A percentile compares a stretch with the other conserved stretches of the same genome.
phyloP scores from a whole-genome alignment of 2,888 invertebrate species.

The Phalera bucephala region DNA sequence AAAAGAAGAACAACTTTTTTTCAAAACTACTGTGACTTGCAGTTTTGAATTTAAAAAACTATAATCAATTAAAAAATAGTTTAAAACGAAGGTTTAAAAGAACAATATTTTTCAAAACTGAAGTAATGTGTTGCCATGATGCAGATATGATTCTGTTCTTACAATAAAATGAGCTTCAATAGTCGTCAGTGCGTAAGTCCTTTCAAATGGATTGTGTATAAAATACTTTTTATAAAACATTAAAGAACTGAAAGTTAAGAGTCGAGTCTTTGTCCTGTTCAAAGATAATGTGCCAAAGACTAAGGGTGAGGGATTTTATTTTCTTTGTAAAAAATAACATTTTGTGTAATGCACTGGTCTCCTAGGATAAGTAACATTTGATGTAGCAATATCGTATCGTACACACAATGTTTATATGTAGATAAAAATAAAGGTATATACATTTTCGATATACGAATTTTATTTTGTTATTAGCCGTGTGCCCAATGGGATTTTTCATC shows the following conservation, averaged over 20 bases:
- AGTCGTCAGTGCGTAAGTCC: constrained; percentile 26
- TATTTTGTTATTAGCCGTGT: constrained; percentile 9
- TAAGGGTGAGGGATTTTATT: constrained; percentile 60
- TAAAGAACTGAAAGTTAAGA: constrained; percentile 69
- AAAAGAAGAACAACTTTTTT: no score
- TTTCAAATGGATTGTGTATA: constrained; percentile 43
- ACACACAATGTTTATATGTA: constrained; percentile 79
- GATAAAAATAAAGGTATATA: constrained; percentile 76
- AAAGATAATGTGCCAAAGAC: constrained; percentile 83
- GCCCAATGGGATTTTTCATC: no score
- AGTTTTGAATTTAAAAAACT: no score
- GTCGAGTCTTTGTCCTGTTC: constrained; percentile 77
- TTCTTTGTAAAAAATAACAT: constrained; percentile 54
- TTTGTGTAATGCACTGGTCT: constrained; percentile 77
- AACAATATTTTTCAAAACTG: no score
- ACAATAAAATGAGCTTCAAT: no score
- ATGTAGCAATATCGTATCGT: constrained; percentile 72
- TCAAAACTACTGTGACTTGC: no score
- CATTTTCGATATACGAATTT: constrained; percentile 53
- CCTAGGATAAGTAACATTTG: constrained; percentile 58
- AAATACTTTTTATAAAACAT: constrained; percentile 48
- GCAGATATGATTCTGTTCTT: no score
- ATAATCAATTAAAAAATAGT: no score
- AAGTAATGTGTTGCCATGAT: no score
- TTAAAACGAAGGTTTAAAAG: no score